These are phyloP conservation scores for Trochalopteron elliotii DNA, from an alignment of 2,113 vertebrate genomes.

Conservation along the genomic window DNA sequence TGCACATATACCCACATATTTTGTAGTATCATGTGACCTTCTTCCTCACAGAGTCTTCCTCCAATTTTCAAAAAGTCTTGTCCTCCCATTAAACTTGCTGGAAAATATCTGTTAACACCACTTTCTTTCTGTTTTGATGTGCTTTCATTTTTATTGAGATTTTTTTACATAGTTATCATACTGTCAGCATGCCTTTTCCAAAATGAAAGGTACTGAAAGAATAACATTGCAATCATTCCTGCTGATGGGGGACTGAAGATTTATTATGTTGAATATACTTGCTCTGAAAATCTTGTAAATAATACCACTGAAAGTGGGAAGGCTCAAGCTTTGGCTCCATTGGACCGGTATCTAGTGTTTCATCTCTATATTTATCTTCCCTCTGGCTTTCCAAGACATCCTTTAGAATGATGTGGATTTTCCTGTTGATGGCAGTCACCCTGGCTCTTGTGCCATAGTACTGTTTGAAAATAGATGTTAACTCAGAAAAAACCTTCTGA, in stretches of 20 bases:
- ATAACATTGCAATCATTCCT: background rate
- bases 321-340: background rate
- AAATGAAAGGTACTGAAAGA: background rate
- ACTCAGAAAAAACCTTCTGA: background rate
- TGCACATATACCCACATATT: background rate
- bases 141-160: background rate
- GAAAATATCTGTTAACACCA: background rate
- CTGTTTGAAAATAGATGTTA: background rate
- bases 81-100: background rate
- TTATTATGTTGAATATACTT: background rate
- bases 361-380: background rate
- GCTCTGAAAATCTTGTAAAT: background rate
- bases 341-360: background rate
- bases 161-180: background rate
- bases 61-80: background rate
- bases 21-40: background rate
- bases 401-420: background rate
- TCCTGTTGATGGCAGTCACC: background rate
- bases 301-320: background rate
- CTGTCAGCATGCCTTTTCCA: background rate
- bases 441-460: background rate
- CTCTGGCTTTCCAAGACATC: background rate
- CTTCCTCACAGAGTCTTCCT: background rate
- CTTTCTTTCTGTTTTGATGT: background rate
- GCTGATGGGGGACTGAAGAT: background rate